Percentiles rank a stretch among this genome's conserved stretches.
Evolutionary conservation across 35 echinoderm and acorn worm species (phyloP).

Genomic region (Diadema setosum): DNA sequence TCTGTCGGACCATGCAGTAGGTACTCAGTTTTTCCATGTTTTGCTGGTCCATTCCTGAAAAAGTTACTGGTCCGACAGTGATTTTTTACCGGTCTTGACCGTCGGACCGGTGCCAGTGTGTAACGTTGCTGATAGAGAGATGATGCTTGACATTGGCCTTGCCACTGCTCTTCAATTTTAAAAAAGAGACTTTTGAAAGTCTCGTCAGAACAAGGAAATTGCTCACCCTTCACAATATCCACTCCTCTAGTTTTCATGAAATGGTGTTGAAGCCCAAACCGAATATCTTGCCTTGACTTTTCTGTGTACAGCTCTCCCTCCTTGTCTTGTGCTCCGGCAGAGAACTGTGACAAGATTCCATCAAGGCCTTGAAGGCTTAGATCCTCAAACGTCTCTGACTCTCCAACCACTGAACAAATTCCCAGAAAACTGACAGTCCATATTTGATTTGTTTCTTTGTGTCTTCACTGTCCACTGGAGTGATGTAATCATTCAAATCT

Average conservation of each 20-base stretch:
- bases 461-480: not conserved
- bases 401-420: not conserved
- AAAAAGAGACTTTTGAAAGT: not conserved
- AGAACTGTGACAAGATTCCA: not conserved
- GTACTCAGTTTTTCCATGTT: too few species aligned
- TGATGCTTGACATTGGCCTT: not conserved
- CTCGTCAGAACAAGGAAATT: not conserved
- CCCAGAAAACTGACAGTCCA: not conserved
- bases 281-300: not conserved
- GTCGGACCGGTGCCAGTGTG: too few species aligned
- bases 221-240: not conserved
- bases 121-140: not conserved
- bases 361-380: not conserved
- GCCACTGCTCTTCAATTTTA: not conserved
- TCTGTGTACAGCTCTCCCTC: not conserved
- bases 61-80: too few species aligned
- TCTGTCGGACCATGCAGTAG: too few species aligned
- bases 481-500: not conserved
- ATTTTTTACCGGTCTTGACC: too few species aligned
- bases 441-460: not conserved
- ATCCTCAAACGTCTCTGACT: not conserved
- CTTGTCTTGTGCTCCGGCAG: not conserved
- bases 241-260: not conserved
- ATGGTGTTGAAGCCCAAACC: not conserved
- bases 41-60: too few species aligned